Conservation (phyloP, 64 coral and sea anemone species). For the Montipora cactus region DNA sequence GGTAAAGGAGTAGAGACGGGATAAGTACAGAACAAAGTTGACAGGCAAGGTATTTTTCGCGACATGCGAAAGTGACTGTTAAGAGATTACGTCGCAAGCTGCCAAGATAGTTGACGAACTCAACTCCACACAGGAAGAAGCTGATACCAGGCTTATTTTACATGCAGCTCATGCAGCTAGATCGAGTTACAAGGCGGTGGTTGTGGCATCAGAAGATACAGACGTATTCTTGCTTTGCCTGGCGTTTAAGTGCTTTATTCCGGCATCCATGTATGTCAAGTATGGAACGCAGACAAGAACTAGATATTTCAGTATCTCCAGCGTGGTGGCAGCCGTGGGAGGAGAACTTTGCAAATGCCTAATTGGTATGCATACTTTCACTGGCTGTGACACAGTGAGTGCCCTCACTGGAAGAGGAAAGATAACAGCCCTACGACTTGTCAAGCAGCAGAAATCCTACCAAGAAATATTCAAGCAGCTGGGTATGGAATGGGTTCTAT, state of each 20-base stretch:
- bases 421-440: slow-evolving; percentile 5
- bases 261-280: slow-evolving; percentile 37
- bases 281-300: slow-evolving; percentile 43
- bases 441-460: background rate
- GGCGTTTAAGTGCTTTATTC: slow-evolving; percentile 45
- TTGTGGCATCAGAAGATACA: slow-evolving; percentile 62
- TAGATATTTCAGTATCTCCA: slow-evolving; percentile 43
- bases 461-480: slow-evolving; percentile 45
- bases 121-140: no score
- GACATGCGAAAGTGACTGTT: no score
- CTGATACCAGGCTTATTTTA: no score
- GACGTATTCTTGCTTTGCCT: slow-evolving; percentile 60
- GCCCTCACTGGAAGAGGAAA: slow-evolving; percentile 61
- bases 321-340: slow-evolving; percentile 44
- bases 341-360: slow-evolving; percentile 10
- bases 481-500: slow-evolving; percentile 41
- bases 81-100: no score
- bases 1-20: no score
- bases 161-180: slow-evolving; percentile 30
- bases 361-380: slow-evolving; percentile 53
- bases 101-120: no score
- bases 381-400: slow-evolving; percentile 62
- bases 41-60: no score
- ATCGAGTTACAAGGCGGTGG: slow-evolving; percentile 7
- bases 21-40: no score